Evolutionary conservation across 2,797 vertebrate genomes (phyloP), one percentile per base, ranked within the genome.

Genomic region (Propithecus deckenii): DNA sequence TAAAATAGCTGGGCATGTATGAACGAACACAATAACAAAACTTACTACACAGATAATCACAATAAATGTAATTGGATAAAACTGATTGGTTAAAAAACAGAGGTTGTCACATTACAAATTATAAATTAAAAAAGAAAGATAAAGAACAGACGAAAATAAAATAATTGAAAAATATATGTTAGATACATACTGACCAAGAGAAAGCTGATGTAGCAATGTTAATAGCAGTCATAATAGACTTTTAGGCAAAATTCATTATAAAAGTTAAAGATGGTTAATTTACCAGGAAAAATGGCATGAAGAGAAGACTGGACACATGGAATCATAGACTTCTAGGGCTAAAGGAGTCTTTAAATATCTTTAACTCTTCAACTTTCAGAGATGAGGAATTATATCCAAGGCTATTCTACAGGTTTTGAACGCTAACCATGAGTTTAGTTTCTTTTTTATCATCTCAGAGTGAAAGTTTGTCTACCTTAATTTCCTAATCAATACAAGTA

Each of bases 1-100:
- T 89, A 30, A 74, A 87, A 91, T 71, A 67, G 7, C 8, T 71
- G 18, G 13, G 52, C 43, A 69, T 12, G 75, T 41, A 43, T n/a
- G 94, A 43, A 48, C 3, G 59, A 30, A 55, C 7, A 65, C 32
- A 84, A 46, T 59, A 93, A 38, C n/a, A 57, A 63, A 69, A 35
- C 2, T 61, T 61, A 28, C 13, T 74, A 32, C 4, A 28, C 7
- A 63, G 23, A 61, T 65, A 80, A 97, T 85, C 91, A 96, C 76
- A 96, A 87, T 93, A 97, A 97, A 76, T 86, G 1, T 94, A 94
- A 89, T 23, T 91, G 93, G 84, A 75, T 67, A 95, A 96, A 97
- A 94, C 23, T n/a, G 4, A 17, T 69, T 7, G 78, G 20, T 38
- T 35, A 80, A 93, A 97, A 74, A 48, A 38, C 22, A 61, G 35